Conservation (phyloP, 2,113 vertebrate species). For the Phalacrocorax brasilianus region DNA sequence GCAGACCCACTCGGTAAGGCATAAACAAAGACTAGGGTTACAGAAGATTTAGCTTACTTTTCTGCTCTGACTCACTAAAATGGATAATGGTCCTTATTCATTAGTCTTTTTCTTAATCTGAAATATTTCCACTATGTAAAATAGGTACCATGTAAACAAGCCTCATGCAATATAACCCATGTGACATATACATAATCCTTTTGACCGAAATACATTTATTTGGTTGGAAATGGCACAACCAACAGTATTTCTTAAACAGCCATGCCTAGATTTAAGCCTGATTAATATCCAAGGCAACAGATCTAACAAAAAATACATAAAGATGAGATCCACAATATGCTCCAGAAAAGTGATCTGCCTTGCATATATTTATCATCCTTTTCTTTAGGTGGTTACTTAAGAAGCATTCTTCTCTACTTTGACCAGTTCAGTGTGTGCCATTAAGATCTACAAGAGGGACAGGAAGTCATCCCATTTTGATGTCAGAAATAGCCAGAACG, state of each 20-base stretch:
- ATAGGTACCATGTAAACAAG: background rate
- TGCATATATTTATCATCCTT: background rate
- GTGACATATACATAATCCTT: fast-evolving
- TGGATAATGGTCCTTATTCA: background rate
- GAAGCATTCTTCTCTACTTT: background rate
- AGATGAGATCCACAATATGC: background rate
- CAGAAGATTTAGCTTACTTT: background rate
- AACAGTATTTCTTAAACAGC: background rate
- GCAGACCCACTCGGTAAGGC: background rate
- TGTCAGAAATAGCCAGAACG: background rate
- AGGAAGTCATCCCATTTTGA: background rate
- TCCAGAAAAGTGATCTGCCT: background rate
- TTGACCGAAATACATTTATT: background rate
- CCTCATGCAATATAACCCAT: background rate
- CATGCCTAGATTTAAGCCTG: background rate
- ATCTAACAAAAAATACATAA: background rate
- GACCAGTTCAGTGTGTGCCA: background rate
- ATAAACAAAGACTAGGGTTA: background rate
- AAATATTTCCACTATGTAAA: background rate
- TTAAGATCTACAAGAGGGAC: background rate
- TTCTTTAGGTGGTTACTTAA: background rate
- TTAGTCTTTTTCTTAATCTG: background rate
- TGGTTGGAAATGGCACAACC: background rate
- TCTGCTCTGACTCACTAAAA: background rate
- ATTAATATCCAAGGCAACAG: background rate